Evolutionary conservation across 2,797 vertebrate genomes (phyloP).

Genomic region (Sebastiscus albofasciatus): DNA sequence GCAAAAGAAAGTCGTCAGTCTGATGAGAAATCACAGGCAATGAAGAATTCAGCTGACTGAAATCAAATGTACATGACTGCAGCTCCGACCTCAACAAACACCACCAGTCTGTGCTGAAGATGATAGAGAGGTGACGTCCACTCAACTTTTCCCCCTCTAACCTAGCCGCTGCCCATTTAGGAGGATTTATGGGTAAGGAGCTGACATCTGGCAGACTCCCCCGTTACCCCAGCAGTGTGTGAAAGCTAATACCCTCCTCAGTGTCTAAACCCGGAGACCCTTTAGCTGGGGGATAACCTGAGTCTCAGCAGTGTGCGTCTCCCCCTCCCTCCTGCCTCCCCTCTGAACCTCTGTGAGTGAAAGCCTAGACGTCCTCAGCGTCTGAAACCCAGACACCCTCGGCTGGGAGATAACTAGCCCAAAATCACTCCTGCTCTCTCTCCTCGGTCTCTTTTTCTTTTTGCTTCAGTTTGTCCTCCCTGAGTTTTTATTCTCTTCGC

Average conservation of each 20-base stretch:
- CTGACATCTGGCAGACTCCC: constrained; percentile 83
- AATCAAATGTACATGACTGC: constrained; percentile 46
- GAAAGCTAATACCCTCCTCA: constrained; percentile 82
- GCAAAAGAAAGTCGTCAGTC: constrained; percentile 37
- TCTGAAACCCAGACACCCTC: constrained; percentile 65
- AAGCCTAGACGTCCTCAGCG: constrained; percentile 67
- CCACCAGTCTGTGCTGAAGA: constrained; percentile 32
- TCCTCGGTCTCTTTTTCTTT: constrained; percentile 8
- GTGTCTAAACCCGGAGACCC: constrained; percentile 81
- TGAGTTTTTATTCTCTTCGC: background rate
- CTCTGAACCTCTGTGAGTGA: constrained; percentile 62
- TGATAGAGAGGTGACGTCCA: constrained; percentile 71
- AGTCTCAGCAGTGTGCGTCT: constrained; percentile 65
- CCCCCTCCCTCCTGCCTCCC: constrained; percentile 34
- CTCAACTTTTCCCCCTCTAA: constrained; percentile 45
- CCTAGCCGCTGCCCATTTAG: constrained; percentile 79
- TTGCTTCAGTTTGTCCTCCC: background rate
- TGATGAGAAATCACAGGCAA: constrained; percentile 52
- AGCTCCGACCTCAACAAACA: constrained; percentile 51
- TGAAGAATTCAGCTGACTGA: constrained; percentile 47
- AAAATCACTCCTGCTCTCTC: constrained; percentile 23
- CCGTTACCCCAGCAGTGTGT: constrained; percentile 80
- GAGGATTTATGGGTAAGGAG: constrained; percentile 80
- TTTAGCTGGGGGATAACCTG: constrained; percentile 76
- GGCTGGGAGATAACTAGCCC: constrained; percentile 52